Evolutionary conservation across 1,140 invertebrate species (phyloP), one percentile per base, ranked within the genome.

Genomic region (Calliopsis andreniformis): DNA sequence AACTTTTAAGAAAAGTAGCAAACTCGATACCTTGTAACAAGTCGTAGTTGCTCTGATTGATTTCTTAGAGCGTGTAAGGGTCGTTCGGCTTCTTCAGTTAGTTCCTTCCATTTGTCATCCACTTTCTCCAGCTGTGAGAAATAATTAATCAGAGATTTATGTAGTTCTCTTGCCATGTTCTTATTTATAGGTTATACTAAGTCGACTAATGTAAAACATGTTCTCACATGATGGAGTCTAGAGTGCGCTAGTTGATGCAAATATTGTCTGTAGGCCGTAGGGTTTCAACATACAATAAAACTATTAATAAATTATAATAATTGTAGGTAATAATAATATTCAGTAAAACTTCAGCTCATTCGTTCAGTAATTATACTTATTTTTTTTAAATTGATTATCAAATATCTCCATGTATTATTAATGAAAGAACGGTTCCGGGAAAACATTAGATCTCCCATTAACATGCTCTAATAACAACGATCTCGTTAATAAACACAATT

Each of bases 41-140:
- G 73, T 8, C 76, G 83, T 12, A 90, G 77, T 68, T 90, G 85
- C 75, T 90, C 85, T 8, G 72, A 71, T 79, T 87, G 84, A 85
- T 87, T 89, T 68, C 51, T 82, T 14, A 90, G 63, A 28, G 61
- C 80, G 0, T 80, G 56, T 0, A 89, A 39, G 0, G 79, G 75
- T 25, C 58, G 47, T 68, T 86, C 56, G 2, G 77, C 73, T 53
- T 20, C 71, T 16, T 80, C 67, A 0, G 28, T 53, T 7, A 88
- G 51, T 59, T 86, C 82, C 23, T 79, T 85, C 87, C 88, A 89
- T 42, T 87, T 88, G 4, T 62, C 67, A 4, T 88, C 72, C 2
- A 78, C 53, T 42, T 71, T 86, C 25, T 83, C 80, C 3, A 90
- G 20, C 6, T 84, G 83, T 0, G 79, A 64, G 64, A 84, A 91